Base-by-base conservation (phyloP, 2,113 vertebrate genomes). In the Scopus umbretta region DNA sequence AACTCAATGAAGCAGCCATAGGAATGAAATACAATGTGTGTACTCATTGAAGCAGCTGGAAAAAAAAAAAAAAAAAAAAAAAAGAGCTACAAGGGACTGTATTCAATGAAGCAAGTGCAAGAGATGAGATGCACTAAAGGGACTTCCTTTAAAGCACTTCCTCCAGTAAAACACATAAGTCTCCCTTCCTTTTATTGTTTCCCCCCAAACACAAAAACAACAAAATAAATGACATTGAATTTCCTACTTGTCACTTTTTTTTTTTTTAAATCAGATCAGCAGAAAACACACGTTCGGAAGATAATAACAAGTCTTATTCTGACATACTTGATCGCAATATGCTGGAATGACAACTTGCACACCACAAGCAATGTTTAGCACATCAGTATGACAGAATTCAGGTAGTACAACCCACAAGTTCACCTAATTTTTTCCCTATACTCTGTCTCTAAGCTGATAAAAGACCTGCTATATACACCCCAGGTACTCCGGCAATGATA, bases 1-100 rank as follows among this genome's bases (percentile, higher is more conserved):
- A 96, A 85, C 80, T 84, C 96, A 91, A 84, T 59, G 97, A 95
- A 95, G 96, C 93, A 95, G 90, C 80, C 87, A 4, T 75, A 90
- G 95, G 94, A 96, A 92, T 79, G 58, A 88, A 96, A 97, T 61
- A 79, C 4, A 7, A 91, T 71, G 91, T 50, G 76, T 67, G 83
- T 68, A 72, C 94, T 95, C 94, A 94, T 3, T 90, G 86, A 96
- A 89, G 92, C 92, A 96, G 95, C 90, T 95, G 87, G 81, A 93
- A 90, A 83, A 93, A 90, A 89, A 55, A 8, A 83, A 93, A 90
- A 83, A 93, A 90, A 89, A 83, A 93, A 90, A 83, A 93, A 90
- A 89, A 55, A 8, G 53, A 95, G 88, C 81, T 86, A 43, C 80
- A 91, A 94, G 93, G 71, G 78, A 71, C 92, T 43, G 66, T 26